A percentile compares a stretch with the other conserved stretches of the same genome.
Evolutionary conservation across 2,113 vertebrate genomes (phyloP).

Genomic region (Myiopsitta monachus): DNA sequence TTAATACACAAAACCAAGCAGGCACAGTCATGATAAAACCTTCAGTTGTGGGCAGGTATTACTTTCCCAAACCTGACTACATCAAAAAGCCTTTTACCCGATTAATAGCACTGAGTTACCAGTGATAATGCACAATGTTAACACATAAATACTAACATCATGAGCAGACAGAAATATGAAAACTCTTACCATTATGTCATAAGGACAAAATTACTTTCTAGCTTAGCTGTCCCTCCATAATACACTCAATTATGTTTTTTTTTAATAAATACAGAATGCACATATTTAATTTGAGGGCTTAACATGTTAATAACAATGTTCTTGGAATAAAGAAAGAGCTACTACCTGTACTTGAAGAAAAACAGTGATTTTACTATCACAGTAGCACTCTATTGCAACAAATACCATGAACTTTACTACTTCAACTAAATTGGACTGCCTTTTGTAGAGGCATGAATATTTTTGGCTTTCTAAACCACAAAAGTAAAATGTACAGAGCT

Average conservation of each 20-base stretch:
- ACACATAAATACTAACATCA: background rate
- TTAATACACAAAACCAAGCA: background rate
- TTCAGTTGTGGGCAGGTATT: accelerated
- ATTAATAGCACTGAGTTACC: background rate
- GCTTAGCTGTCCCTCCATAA: background rate
- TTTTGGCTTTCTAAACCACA: conserved; percentile 2
- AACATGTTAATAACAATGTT: background rate
- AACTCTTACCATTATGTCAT: background rate
- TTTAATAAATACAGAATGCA: background rate
- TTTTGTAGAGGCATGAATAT: background rate
- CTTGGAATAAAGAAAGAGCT: background rate
- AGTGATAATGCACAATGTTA: background rate
- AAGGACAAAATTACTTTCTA: background rate
- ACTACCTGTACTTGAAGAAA: accelerated
- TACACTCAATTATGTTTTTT: background rate
- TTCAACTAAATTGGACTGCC: background rate
- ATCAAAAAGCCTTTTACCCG: background rate
- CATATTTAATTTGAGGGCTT: background rate
- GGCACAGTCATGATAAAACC: accelerated
- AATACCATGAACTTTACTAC: background rate
- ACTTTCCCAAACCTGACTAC: background rate
- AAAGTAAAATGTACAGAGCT: background rate
- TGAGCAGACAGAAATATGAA: background rate
- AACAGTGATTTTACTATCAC: background rate
- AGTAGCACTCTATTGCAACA: background rate